Evolutionary conservation across 2,888 invertebrate genomes (phyloP).

Genomic region (Stenodera caucasica): DNA sequence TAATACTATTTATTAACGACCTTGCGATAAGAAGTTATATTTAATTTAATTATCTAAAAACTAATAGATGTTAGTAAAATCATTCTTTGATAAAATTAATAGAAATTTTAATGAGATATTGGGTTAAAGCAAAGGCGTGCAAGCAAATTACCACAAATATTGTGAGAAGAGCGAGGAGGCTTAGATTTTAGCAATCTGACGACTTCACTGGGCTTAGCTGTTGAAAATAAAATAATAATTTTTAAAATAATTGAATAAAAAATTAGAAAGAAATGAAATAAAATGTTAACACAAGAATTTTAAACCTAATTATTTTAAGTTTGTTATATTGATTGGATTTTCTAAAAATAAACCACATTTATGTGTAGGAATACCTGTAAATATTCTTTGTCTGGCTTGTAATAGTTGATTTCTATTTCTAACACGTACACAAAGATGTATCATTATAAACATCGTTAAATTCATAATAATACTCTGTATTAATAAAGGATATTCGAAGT

Average conservation of each 20-base stretch:
- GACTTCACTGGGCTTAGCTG: slow-evolving; percentile 55
- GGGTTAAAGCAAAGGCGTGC: slow-evolving; percentile 44
- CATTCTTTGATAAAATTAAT: neutral
- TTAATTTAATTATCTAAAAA: slow-evolving; percentile 4
- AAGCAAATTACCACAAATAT: slow-evolving; percentile 54
- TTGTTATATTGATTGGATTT: slow-evolving; percentile 31
- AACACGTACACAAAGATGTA: slow-evolving; percentile 88
- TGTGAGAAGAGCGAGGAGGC: slow-evolving; percentile 54
- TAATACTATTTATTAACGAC: slow-evolving; percentile 1
- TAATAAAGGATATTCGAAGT: slow-evolving; percentile 92
- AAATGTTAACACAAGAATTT: neutral
- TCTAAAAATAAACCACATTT: slow-evolving; percentile 32
- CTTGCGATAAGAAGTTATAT: neutral
- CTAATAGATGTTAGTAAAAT: neutral
- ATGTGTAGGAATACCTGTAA: slow-evolving; percentile 69
- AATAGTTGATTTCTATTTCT: slow-evolving; percentile 79
- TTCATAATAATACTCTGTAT: slow-evolving; percentile 98
- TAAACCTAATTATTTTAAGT: slow-evolving; percentile 22
- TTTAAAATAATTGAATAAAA: slow-evolving; percentile 17
- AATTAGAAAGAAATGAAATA: slow-evolving; percentile 10
- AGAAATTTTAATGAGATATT: slow-evolving; percentile 19
- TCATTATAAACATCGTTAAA: slow-evolving; percentile 92
- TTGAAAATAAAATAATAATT: slow-evolving; percentile 46
- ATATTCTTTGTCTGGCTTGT: slow-evolving; percentile 74
- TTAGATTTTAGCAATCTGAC: slow-evolving; percentile 55